phyloP scores from a whole-genome alignment of 2,888 invertebrate species.

The Nineta flava region DNA sequence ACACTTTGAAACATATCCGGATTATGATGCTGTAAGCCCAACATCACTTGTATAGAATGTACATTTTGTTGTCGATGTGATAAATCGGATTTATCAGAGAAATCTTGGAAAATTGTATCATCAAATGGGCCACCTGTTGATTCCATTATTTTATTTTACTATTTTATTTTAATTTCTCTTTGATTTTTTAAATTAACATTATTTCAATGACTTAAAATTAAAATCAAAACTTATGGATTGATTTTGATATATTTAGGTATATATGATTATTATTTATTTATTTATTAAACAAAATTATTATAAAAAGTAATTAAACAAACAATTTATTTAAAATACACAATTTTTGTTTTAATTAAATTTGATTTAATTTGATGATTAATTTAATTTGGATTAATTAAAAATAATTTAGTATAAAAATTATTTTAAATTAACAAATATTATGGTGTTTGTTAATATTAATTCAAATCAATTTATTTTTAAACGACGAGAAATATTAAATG shows the following conservation, averaged over 20 bases:
- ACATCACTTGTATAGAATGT: conserved; percentile 52
- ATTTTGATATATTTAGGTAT: no score
- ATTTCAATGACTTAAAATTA: no score
- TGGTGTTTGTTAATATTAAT: neutral
- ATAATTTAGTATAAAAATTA: neutral
- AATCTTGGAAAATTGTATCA: conserved; percentile 67
- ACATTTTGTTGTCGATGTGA: conserved; percentile 25
- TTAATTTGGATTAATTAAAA: neutral
- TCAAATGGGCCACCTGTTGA: conserved; percentile 47
- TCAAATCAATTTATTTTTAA: conserved; percentile 6
- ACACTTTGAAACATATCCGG: conserved; percentile 29
- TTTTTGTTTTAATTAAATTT: neutral
- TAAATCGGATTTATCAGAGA: conserved; percentile 31
- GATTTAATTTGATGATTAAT: neutral
- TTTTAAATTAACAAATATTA: neutral
- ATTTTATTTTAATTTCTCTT: neutral
- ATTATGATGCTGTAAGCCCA: conserved; percentile 30
- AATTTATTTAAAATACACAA: conserved; percentile 34
- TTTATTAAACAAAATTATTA: no score
- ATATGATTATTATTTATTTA: no score
- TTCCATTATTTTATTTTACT: no score
- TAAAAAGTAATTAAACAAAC: no score
- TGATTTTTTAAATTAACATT: no score
- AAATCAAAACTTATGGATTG: neutral
- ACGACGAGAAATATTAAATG: conserved; percentile 3